phyloP scores from a whole-genome alignment of 23 tunicate species.

The Trididemnum nubilum region DNA sequence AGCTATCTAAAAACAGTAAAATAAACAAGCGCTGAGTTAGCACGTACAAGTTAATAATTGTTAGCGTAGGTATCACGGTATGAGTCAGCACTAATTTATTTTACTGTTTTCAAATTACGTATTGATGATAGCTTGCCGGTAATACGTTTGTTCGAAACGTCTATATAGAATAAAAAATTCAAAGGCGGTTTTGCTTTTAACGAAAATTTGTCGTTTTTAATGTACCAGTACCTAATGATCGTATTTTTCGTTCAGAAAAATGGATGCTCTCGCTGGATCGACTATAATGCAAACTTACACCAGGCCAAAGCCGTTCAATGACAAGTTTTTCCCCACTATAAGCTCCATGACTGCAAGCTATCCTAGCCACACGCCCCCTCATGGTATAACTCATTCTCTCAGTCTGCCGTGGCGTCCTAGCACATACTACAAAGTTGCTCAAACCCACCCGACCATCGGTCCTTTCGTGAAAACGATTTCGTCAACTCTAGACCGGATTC shows the following conservation, averaged over 20 bases:
- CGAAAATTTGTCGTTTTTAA: no score
- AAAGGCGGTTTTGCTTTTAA: no score
- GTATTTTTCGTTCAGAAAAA: not conserved
- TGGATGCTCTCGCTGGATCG: slow-evolving; percentile 49
- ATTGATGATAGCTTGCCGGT: no score
- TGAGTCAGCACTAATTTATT: no score
- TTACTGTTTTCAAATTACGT: no score
- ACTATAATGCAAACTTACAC: slow-evolving; percentile 88
- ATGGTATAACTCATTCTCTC: slow-evolving; percentile 67
- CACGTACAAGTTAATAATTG: no score
- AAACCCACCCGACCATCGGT: slow-evolving; percentile 62
- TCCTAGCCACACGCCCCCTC: slow-evolving; percentile 78
- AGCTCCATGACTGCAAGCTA: slow-evolving; percentile 92
- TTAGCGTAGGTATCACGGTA: no score
- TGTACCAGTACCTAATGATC: no score
- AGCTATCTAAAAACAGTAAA: no score
- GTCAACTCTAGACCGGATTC: slow-evolving; percentile 70
- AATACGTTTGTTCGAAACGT: no score
- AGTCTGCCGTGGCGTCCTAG: slow-evolving; percentile 88
- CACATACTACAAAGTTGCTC: slow-evolving; percentile 82
- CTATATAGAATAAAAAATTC: no score
- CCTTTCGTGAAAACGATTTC: slow-evolving; percentile 48
- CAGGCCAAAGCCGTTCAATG: slow-evolving; percentile 70
- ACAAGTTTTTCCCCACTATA: slow-evolving; percentile 73
- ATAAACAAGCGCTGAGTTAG: no score